These are phyloP conservation scores for Esox niger DNA, from an alignment of 2,113 vertebrate genomes.

Conservation along the genomic window DNA sequence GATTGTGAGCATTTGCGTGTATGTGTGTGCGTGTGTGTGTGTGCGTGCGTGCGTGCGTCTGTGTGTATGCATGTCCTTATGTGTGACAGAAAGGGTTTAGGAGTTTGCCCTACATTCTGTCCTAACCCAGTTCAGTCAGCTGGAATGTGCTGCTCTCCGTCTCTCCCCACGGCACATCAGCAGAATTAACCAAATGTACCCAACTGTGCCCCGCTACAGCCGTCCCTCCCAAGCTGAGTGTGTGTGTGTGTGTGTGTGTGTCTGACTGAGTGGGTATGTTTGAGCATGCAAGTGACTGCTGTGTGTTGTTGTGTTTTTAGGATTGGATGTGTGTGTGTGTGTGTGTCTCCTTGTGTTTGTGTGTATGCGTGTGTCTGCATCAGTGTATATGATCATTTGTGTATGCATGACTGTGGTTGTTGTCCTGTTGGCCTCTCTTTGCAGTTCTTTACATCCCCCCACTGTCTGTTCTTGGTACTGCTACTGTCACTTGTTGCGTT, in stretches of 20 bases:
- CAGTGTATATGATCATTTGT: too few relatives aligned
- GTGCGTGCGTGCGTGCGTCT: neutral
- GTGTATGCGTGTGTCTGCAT: neutral
- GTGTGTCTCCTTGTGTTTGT: neutral
- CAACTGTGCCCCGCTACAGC: constrained; percentile 25
- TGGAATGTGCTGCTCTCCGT: constrained; percentile 23
- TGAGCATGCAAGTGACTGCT: neutral
- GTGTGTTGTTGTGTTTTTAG: neutral
- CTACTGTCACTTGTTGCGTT: constrained; percentile 17
- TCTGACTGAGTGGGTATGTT: neutral
- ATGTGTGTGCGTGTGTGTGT: neutral
- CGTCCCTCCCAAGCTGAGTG: neutral
- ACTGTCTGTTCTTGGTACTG: constrained; percentile 2
- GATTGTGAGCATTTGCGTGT: neutral
- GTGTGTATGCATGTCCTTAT: neutral
- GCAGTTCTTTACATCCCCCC: neutral
- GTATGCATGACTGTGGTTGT: neutral
- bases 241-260: neutral
- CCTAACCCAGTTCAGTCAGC: constrained; percentile 41
- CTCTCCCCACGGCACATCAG: constrained; percentile 32
- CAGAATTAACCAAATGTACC: constrained; percentile 38
- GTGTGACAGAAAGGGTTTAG: constrained; percentile 21
- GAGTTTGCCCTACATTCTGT: constrained; percentile 39
- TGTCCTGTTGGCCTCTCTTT: neutral
- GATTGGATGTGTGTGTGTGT: constrained; percentile 4